These are phyloP conservation scores for Trichopria drosophilae DNA, from an alignment of 2,888 invertebrate genomes.

Conservation along the genomic window DNA sequence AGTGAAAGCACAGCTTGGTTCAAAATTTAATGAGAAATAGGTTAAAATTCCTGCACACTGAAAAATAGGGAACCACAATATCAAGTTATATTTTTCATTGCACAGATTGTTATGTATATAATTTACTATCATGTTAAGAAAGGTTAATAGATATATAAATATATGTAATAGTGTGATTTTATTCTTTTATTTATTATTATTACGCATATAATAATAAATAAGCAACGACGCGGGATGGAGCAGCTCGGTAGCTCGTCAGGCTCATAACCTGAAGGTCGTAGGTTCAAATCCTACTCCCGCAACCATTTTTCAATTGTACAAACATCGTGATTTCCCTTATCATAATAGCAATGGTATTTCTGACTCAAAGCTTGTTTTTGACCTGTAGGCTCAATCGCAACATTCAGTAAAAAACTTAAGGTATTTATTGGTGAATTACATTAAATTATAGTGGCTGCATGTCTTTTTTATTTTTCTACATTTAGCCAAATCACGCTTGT, in stretches of 20 bases:
- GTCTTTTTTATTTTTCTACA: conserved; percentile 19
- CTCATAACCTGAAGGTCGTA: conserved; percentile 30
- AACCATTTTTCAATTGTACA: conserved; percentile 14
- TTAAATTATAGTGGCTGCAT: conserved; percentile 16
- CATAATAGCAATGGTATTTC: conserved; percentile 5
- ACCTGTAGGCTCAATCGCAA: conserved; percentile 14
- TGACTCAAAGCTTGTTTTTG: conserved; percentile 18
- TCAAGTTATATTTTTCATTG: conserved; percentile 18
- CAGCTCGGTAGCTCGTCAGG: conserved; percentile 30
- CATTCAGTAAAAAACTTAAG: conserved; percentile 16
- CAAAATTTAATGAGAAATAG: conserved; percentile 16
- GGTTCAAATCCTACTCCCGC: conserved; percentile 29
- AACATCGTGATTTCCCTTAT: conserved; percentile 17
- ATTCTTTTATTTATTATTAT: conserved; percentile 16
- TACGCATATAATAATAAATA: conserved; percentile 14
- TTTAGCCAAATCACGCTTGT: conserved; percentile 19
- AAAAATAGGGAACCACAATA: conserved; percentile 11
- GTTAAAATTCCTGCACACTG: conserved; percentile 18
- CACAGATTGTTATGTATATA: conserved; percentile 15
- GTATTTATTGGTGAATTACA: conserved; percentile 16
- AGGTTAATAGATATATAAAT: conserved; percentile 10
- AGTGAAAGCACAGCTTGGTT: conserved; percentile 17
- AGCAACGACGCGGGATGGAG: conserved; percentile 26
- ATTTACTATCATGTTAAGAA: conserved; percentile 13
- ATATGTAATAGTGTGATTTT: conserved; percentile 11